Base-by-base conservation (phyloP, 2,113 vertebrate genomes). In the Ptyas mucosa region DNA sequence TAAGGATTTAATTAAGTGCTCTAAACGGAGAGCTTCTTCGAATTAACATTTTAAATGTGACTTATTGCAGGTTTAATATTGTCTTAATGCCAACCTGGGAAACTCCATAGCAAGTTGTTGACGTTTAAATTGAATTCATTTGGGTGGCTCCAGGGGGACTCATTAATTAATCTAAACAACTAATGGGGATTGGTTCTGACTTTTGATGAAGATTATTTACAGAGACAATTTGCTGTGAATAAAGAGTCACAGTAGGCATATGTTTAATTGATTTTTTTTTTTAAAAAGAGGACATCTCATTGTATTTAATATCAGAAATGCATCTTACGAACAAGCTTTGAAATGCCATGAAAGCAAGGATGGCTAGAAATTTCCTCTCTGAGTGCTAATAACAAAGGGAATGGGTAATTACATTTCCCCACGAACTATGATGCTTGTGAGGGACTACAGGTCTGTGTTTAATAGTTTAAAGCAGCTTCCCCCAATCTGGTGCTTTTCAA, bases 41-140 rank as follows among this genome's bases (percentile, higher is more conserved):
- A 98, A 98, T 98, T 97, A 98, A 98, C 98, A 97, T 97, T 98
- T 98, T 98, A 98, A 98, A 98, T 98, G 98, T 98, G 98, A 98
- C 98, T 98, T 97, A 98, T 98, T 97, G 97, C 96, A 97, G 98
- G 97, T 98, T 98, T 98, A 98, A 98, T 97, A 98, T 97, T 97
- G 97, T 97, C 97, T 97, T 97, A 97, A 97, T 97, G 97, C 97
- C 97, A 97, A 97, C 98, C 97, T 97, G 98, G 97, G 98, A 97
- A 98, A 97, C 97, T 97, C 97, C 97, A 94, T 94, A 94, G 96
- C 96, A 97, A 96, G 98, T 98, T 98, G 97, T 98, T 98, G 98
- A 98, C 93, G 97, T 97, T 98, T 97, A 97, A 97, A 98, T 97
- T 97, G 97, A 98, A 98, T 98, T 98, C 97, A 98, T 98, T 97